Base-by-base conservation (phyloP, 2,797 vertebrate species). In the Syndactyla subalaris region DNA sequence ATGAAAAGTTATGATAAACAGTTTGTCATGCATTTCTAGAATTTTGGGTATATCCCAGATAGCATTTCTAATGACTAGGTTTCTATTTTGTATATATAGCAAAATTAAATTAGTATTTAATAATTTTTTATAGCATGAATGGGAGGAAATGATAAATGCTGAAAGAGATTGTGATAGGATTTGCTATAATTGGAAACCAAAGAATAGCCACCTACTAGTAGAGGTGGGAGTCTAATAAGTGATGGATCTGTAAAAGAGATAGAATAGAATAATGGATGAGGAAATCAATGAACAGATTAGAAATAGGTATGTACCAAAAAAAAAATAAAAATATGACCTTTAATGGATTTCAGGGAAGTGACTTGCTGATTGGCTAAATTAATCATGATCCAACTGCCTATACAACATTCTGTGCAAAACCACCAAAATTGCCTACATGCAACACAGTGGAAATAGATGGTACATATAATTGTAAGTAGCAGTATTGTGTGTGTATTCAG, bases 21-120 rank as follows among this genome's bases (percentile, higher is more conserved):
- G 7, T 43, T 15, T 13, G 21, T 48, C 62, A 41, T 55, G 8
- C 41, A 30, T 61, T 62, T 70, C 65, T 89, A 51, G 63, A 72
- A 73, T 20, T 94, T 89, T 27, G 75, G 24, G 34, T 88, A 24
- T 74, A 49, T 94, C 54, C 66, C 58, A 93, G 58, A 41, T 63
- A 85, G 30, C 61, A 75, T 84, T 96, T 96, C 48, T 89, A 68
- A 77, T 92, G 61, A 70, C 43, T 66, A 34, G 52, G n/a, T 95
- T 98, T 96, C 89, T 87, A 61, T 97, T 96, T 95, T 94, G 65
- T 92, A 83, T 76, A 87, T 62, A 90, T 65, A 83, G 21, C 13
- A 88, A 89, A 96, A 97, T 89, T 74, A 96, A 96, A 94, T 89
- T 89, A 86, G 61, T 91, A 67, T 95, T 97, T 96, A 96, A 94